phyloP scores from a whole-genome alignment of 2,113 vertebrate genomes.

The Mus musculus region DNA sequence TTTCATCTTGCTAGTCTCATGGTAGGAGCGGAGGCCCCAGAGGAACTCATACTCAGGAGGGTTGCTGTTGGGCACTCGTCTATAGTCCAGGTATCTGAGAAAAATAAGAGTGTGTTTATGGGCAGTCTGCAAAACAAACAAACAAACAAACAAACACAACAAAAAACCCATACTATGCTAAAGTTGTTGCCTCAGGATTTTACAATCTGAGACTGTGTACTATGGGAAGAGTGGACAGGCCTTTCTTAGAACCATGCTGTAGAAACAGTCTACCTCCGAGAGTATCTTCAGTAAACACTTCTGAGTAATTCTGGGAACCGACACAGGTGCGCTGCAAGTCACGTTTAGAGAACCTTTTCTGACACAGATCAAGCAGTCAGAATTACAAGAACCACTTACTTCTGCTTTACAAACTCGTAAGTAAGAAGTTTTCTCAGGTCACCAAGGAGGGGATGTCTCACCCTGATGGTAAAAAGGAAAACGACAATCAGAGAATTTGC shows the following conservation, averaged over 20 bases:
- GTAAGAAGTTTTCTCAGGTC: slow-evolving; percentile 93
- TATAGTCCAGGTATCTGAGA: slow-evolving; percentile 88
- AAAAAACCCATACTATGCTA: background rate
- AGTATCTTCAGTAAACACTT: background rate
- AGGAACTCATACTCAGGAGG: slow-evolving; percentile 88
- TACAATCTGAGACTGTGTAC: slow-evolving; percentile 34
- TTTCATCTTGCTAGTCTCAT: slow-evolving; percentile 90
- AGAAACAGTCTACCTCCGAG: slow-evolving; percentile 26
- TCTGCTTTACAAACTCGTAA: slow-evolving; percentile 94
- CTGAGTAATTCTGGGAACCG: background rate
- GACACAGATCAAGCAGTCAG: background rate
- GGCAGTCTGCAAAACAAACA: background rate
- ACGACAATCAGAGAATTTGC: slow-evolving; percentile 36
- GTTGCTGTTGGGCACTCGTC: slow-evolving; percentile 89
- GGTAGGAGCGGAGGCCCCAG: slow-evolving; percentile 90
- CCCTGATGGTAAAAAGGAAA: slow-evolving; percentile 81
- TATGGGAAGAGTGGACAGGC: background rate
- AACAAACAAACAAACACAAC: too few species aligned
- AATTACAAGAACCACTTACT: slow-evolving; percentile 76
- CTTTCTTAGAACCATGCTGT: background rate
- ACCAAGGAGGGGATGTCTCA: slow-evolving; percentile 90
- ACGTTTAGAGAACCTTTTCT: slow-evolving; percentile 14
- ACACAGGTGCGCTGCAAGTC: background rate
- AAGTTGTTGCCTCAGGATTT: slow-evolving; percentile 4
- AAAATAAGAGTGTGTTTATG: slow-evolving; percentile 35